Base-by-base conservation (phyloP, 2,888 invertebrate genomes). In the Lochmaea crataegi region DNA sequence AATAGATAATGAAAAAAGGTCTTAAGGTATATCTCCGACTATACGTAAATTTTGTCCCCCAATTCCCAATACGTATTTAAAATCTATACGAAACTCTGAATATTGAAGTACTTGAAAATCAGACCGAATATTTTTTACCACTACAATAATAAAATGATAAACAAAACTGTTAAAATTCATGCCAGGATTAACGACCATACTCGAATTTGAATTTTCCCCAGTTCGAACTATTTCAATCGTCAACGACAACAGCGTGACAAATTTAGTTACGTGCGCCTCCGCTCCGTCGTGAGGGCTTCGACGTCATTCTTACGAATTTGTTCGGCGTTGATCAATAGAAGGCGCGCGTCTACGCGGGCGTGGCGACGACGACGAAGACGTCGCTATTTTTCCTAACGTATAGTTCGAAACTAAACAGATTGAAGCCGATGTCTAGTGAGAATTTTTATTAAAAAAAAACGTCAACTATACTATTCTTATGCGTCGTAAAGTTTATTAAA, bases 281-380 rank as follows among this genome's bases (percentile, higher is more conserved):
- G 83, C 85, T 84, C 83, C 86, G 85, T 84, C 85, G 84, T 85
- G 87, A 81, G 84, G 85, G 84, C 88, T 87, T 83, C 84, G 84
- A 61, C 67, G 71, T 56, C 84, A 75, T 74, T 82, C 82, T 83
- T 82, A 68, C 63, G 63, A 63, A 41, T 69, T 84, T 64, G 53
- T 48, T 58, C 87, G 87, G 85, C 83, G 70, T 71, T 75, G 80
- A 83, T 82, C 83, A 81, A 83, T 83, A 83, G 76, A 82, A 80
- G 22, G 63, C 53, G 85, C 86, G 85, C 86, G 87, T 86, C 88
- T 85, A 85, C 85, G 65, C 86, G 86, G 87, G 87, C 84, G 87
- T 87, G 87, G 87, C 85, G 84, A 57, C 68, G 61, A 61, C 68
- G 61, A 68, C 18, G 45, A 60, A 16, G 57, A 60, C 58, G 58